Evolutionary conservation across 1,140 invertebrate species (phyloP), one percentile per base, ranked within the genome.

Genomic region (Diploscapter pachys): DNA sequence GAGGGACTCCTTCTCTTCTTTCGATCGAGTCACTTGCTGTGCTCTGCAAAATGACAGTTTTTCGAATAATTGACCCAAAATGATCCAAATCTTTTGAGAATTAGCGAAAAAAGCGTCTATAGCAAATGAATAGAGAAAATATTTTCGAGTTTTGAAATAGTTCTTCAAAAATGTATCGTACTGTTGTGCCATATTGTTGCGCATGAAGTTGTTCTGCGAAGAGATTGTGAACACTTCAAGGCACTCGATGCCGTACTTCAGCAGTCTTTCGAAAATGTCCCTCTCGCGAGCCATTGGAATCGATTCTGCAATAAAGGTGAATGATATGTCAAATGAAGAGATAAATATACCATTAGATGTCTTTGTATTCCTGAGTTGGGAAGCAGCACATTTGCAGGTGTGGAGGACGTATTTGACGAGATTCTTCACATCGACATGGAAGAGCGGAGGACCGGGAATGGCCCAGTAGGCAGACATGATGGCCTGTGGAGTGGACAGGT

Each of bases 1-100:
- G 4, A 78, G 13, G 4, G 70, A 53, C 56, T 78, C 77, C 54
- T 78, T 78, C 13, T 78, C 77, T n/a, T 78, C 77, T 49, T 73
- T 69, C 57, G 69, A 57, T 49, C 76, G 54, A 55, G 54, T 75
- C 51, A 56, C 9, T 49, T 52, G n/a, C 49, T 53, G 6, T 55
- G 55, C 9, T 50, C 8, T 48, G 5, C 6, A 72, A 13, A 8
- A 8, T 31, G n/a, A 70, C n/a, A 6, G 6, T 13, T 8, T 5
- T 0, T 0, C 1, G 31, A 52, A 31, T 65, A 11, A 9, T 65
- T 65, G 2, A 65, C 9, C 9, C 9, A 65, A 65, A 11, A 65
- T 2, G 9, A 48, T 6, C 13, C 69, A 6, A 48, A 6, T 71
- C 2, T 49, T 71, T 71, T 48, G 9, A 48, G 2, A 65, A 59